Conservation (phyloP, 64 coral and sea anemone genomes). For the Montipora efflorescens region DNA sequence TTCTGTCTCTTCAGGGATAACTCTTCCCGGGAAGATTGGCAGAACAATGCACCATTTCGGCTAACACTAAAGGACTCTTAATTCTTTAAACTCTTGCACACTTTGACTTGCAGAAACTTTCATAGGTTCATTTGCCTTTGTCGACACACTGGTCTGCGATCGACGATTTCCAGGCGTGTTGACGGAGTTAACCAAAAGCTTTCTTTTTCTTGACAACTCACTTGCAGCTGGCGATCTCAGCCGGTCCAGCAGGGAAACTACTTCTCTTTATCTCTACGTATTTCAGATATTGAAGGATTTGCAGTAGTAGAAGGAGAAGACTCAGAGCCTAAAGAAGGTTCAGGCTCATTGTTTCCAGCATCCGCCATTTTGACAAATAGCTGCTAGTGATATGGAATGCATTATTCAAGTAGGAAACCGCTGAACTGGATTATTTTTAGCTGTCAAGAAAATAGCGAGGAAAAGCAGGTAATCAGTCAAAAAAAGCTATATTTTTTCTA, state of each 20-base stretch:
- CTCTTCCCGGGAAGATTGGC: not conserved
- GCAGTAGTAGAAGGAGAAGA: not conserved
- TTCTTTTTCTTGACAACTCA: constrained; percentile 47
- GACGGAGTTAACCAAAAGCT: constrained; percentile 24
- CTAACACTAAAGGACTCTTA: not conserved
- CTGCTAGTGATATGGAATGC: not conserved
- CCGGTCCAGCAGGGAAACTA: constrained; percentile 38
- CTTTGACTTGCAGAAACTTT: not conserved
- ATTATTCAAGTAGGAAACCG: constrained; percentile 12
- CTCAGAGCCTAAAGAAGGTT: not conserved
- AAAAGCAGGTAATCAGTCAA: too few relatives aligned
- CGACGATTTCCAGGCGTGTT: constrained; percentile 34
- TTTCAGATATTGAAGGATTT: not conserved
- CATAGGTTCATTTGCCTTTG: not conserved
- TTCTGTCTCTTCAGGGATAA: constrained; percentile 37
- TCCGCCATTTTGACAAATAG: constrained; percentile 12
- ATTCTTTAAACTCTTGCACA: too few relatives aligned
- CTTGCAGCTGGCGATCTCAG: constrained; percentile 9
- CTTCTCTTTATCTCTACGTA: constrained; percentile 41
- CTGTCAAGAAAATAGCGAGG: too few relatives aligned
- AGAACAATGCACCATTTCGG: constrained; percentile 10
- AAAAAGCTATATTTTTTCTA: too few relatives aligned
- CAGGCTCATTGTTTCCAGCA: constrained; percentile 50
- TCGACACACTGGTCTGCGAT: not conserved
- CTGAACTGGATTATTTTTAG: constrained; percentile 4